These are phyloP conservation scores for Leguminivora glycinivorella DNA, from an alignment of 1,140 invertebrate genomes.

Conservation along the genomic window DNA sequence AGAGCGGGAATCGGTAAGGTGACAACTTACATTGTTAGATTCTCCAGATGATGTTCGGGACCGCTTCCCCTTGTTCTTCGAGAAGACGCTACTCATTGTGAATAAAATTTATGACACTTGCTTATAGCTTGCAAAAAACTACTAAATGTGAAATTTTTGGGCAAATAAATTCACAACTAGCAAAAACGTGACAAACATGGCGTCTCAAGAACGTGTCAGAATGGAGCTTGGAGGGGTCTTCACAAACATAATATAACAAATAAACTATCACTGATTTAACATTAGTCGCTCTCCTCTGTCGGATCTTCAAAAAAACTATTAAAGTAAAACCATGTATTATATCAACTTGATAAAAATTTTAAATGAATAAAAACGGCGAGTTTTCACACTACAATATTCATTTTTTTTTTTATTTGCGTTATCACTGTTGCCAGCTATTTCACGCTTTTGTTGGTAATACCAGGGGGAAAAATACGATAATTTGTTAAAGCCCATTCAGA, in stretches of 20 bases:
- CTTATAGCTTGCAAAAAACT: slow-evolving; percentile 35
- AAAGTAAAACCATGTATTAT: slow-evolving; percentile 16
- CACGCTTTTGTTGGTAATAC: background rate
- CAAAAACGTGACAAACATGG: slow-evolving; percentile 75
- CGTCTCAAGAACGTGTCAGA: slow-evolving; percentile 39
- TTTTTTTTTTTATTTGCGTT: slow-evolving; percentile 13
- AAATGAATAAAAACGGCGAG: slow-evolving; percentile 27
- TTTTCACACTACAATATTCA: slow-evolving; percentile 26
- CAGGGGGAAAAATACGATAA: background rate
- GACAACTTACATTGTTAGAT: slow-evolving; percentile 56
- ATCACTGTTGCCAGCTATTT: background rate
- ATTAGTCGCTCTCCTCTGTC: background rate
- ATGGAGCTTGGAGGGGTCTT: slow-evolving; percentile 29
- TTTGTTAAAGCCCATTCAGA: background rate
- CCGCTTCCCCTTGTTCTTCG: slow-evolving; percentile 51
- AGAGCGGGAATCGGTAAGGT: slow-evolving; percentile 60
- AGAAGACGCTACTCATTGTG: slow-evolving; percentile 52
- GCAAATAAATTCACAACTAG: slow-evolving; percentile 58
- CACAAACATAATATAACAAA: slow-evolving; percentile 12
- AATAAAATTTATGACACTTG: slow-evolving; percentile 34
- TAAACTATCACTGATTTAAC: slow-evolving; percentile 18
- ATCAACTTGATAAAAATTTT: slow-evolving; percentile 23
- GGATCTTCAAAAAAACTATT: background rate
- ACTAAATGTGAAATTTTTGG: slow-evolving; percentile 46
- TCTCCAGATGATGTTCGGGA: slow-evolving; percentile 42